These are phyloP conservation scores for Pilophorus perplexus DNA, from an alignment of 2,888 invertebrate genomes.

Conservation along the genomic window DNA sequence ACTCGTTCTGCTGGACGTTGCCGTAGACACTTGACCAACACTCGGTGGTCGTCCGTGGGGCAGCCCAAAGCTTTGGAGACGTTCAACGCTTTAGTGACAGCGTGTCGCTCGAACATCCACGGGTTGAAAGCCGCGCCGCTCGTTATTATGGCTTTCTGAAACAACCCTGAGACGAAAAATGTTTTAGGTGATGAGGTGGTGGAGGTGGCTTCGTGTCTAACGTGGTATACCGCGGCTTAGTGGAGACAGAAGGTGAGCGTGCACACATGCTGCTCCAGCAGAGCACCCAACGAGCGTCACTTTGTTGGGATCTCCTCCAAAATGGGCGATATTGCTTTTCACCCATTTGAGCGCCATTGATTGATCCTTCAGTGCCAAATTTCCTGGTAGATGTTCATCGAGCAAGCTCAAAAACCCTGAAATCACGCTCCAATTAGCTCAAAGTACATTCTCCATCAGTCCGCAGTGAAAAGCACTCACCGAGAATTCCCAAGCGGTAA, in stretches of 20 bases:
- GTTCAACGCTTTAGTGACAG: background rate
- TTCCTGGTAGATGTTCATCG: conserved; percentile 65
- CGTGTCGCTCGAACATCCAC: background rate
- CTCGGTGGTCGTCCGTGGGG: background rate
- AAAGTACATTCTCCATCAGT: too few species aligned
- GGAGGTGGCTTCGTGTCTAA: too few species aligned
- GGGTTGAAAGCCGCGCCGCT: conserved; percentile 7
- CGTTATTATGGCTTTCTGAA: conserved; percentile 11
- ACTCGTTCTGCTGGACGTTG: background rate
- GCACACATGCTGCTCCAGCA: conserved; percentile 56
- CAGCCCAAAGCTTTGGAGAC: background rate
- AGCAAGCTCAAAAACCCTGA: conserved; percentile 72
- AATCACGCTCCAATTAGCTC: background rate
- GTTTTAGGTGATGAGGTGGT: too few species aligned
- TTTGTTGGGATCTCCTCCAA: conserved; percentile 61
- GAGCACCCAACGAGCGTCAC: conserved; percentile 64
- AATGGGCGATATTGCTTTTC: conserved; percentile 53
- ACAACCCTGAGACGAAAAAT: conserved; percentile 16
- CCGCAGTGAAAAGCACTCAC: too few species aligned
- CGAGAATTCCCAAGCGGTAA: conserved; percentile 18
- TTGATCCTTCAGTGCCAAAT: conserved; percentile 72
- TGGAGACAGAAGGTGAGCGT: conserved; percentile 67
- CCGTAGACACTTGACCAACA: background rate
- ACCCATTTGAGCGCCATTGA: conserved; percentile 49
- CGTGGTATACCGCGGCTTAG: conserved; percentile 34